Evolutionary conservation across 2,888 invertebrate species (phyloP).

Genomic region (Parelbella ahira): DNA sequence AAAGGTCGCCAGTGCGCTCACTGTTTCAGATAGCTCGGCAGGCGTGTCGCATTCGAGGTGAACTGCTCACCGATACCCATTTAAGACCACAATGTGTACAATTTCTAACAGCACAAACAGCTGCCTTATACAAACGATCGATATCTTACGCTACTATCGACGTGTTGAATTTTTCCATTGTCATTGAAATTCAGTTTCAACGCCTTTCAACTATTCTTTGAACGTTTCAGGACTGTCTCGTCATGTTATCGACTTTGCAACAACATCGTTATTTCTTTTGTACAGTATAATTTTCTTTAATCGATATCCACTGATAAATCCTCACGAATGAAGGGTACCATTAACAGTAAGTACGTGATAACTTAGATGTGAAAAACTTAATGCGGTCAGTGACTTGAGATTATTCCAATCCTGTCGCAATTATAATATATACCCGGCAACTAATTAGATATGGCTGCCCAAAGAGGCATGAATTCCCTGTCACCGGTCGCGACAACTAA

Average conservation of each 20-base stretch:
- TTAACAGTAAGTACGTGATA: no score
- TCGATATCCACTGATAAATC: no score
- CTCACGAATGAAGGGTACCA: no score
- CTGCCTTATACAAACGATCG: conserved; percentile 18
- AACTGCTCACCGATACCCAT: conserved; percentile 28
- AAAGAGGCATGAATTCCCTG: conserved; percentile 35
- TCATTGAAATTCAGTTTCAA: conserved; percentile 5
- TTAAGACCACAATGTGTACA: conserved; percentile 22
- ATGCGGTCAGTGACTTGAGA: conserved; percentile 4
- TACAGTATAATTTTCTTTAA: no score
- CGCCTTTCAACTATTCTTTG: conserved; percentile 10
- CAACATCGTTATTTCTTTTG: no score
- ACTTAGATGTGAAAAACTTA: no score
- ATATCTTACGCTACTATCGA: conserved; percentile 5
- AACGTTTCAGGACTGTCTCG: no score
- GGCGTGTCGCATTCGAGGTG: conserved; percentile 42
- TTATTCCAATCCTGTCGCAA: conserved; percentile 13
- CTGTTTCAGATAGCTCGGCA: conserved; percentile 41
- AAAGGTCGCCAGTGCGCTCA: conserved; percentile 52
- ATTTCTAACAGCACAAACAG: conserved; percentile 20
- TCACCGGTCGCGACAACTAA: conserved; percentile 48
- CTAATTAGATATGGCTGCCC: conserved; percentile 28
- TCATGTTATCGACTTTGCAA: no score
- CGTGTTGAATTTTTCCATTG: conserved; percentile 12
- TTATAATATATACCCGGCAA: conserved; percentile 21